Base-by-base conservation (phyloP, 2,113 vertebrate species). In the Ictalurus furcatus region DNA sequence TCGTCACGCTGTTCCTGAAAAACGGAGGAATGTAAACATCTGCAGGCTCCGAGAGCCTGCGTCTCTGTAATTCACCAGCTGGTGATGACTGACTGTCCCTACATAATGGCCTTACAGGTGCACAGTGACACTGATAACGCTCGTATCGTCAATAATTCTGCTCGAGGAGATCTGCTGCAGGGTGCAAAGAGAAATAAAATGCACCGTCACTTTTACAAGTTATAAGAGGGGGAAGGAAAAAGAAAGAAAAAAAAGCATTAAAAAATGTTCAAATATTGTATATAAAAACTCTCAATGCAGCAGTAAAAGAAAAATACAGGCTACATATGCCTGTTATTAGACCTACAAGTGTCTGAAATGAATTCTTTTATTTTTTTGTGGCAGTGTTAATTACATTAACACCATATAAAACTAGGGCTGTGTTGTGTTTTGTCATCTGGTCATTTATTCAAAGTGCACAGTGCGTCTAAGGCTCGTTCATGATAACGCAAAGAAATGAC, bases 21-120 rank as follows among this genome's bases (percentile, higher is more conserved):
- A 84, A 82, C 81, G 0, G 25, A 91, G 90, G 87, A 91, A 67
- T 69, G 92, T 92, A 94, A 95, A 96, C 94, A 95, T 90, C 93
- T 92, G 93, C 90, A 88, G 84, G 79, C 85, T 17, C 78, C n/a
- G 67, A 92, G 91, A 91, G 91, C 91, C 89, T 91, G 87, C 80
- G 92, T 91, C 90, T 92, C 93, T 89, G 61, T 91, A 90, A 92
- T 94, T 91, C 91, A 85, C 48, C 17, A 37, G 4, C 87, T 85
- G 87, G 67, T 92, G 93, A 94, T 91, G 89, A 90, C 86, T 89
- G 74, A 89, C 88, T 85, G n/a, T 37, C 30, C 56, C 92, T 94
- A 95, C 61, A 92, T 92, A 93, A 94, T n/a, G 78, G 67, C 52
- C 44, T 69, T n/a, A 78, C 21, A 78, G 52, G 40, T 34, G 88